Evolutionary conservation across 2,888 invertebrate species (phyloP), one percentile per base, ranked within the genome.

Genomic region (Melipona bicolor): DNA sequence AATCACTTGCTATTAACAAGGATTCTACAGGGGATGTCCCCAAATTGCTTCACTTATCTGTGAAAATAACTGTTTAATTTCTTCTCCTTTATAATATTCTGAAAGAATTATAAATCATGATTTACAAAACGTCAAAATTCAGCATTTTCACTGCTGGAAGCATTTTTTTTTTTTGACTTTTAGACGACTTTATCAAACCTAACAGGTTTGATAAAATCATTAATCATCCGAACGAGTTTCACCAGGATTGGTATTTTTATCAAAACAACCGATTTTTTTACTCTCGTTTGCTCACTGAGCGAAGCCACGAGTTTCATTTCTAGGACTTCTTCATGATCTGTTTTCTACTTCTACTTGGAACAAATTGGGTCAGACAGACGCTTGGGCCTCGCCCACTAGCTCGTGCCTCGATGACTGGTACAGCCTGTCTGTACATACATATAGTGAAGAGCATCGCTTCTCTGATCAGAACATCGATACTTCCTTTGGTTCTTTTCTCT

Each of bases 341-440:
- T 79, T 81, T 68, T 78, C 72, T 79, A 72, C 62, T 80, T 70
- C 64, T 70, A 71, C 59, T 27, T 52, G 54, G 9, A 50, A 79
- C 49, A 52, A 81, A 81, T 77, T 77, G 61, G 80, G 80, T 81
- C 80, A 81, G 65, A 27, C 56, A 81, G 65, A 27, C 56, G 59
- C 56, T 70, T 70, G 59, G 43, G 71, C 80, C 77, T 81, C 80
- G 77, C 71, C 77, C 80, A 81, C 65, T 65, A 49, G n/a, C 36
- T 70, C 19, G 43, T 52, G 21, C 17, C 59, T 61, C 24, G 36
- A 74, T 68, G 32, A 68, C 67, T 68, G 67, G 59, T 79, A 49
- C 59, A 52, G 52, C 17, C 50, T 75, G 43, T 43, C 32, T 61
- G 43, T 43, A 43, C 43, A 43, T 43, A 43, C 43, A 32, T 50